Evolutionary conservation across 1,140 invertebrate species (phyloP), one percentile per base, ranked within the genome.

Genomic region (Bombus pyrosoma): DNA sequence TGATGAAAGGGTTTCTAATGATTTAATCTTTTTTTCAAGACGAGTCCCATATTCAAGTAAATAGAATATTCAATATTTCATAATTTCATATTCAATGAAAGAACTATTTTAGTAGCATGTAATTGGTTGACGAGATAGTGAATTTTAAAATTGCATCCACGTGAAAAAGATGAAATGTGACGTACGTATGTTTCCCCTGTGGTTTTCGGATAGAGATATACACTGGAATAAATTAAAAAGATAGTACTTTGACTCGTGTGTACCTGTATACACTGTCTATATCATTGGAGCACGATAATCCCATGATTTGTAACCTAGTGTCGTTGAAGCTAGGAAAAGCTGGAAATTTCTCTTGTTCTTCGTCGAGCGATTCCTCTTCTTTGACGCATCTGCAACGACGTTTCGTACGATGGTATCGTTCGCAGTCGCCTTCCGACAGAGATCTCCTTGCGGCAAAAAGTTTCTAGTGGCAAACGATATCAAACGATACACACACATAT

Each of bases 241-340:
- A n/a, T 12, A 37, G 13, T n/a, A 10, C 5, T 43, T 25, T 13
- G 66, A 57, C n/a, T 13, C 28, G 43, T 25, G 64, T 57, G 86
- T 85, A 93, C 93, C 87, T 92, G 41, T 81, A 75, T 41, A 91
- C 83, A 2, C 79, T 81, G 25, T 93, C 91, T 28, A 81, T 83
- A 34, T 93, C 92, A 0, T 89, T 71, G 13, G 88, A 83, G 84
- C 83, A 93, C 5, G 92, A 87, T 37, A 95, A 90, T n/a, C 92
- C 93, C 4, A 91, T 91, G 78, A 90, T 83, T 73, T 92, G 87
- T 12, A 94, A 75, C 43, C 83, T 91, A 41, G 64, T 39, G 57
- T 94, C 93, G 3, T 89, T 87, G 34, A 94, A 87, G 81, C 93
- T 94, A 6, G 94, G 94, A 83, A 95, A 95, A 41, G 90, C 84